Evolutionary conservation across 1,140 invertebrate species (phyloP).

Genomic region (Teleogryllus occipitalis): DNA sequence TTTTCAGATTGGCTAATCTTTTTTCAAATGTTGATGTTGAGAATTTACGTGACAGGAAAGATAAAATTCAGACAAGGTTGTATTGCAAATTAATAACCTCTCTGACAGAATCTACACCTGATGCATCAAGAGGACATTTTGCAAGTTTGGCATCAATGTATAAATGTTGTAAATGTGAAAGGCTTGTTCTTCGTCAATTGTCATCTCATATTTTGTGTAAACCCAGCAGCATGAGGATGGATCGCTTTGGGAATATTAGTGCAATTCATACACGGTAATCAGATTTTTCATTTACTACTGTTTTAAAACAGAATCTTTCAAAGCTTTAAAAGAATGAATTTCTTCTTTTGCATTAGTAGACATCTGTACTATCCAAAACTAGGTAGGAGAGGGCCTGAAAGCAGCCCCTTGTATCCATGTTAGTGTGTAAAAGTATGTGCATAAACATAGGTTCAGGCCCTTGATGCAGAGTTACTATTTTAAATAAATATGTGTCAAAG

Average conservation of each 20-base stretch:
- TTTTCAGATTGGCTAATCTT: conserved; percentile 58
- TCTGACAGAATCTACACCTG: conserved; percentile 58
- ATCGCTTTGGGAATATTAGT: conserved; percentile 34
- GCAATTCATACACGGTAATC: conserved; percentile 26
- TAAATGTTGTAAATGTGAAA: conserved; percentile 54
- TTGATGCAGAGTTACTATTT: too few species aligned
- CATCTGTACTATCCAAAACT: too few species aligned
- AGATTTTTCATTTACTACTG: too few species aligned
- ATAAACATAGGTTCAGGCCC: too few species aligned
- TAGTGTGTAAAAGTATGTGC: too few species aligned
- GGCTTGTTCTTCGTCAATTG: conserved; percentile 39
- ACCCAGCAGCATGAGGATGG: conserved; percentile 57
- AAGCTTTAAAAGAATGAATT: too few species aligned
- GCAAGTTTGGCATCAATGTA: conserved; percentile 65
- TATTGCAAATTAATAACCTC: conserved; percentile 73
- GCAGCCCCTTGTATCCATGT: too few species aligned
- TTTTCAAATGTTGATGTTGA: conserved; percentile 74
- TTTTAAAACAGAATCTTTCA: too few species aligned
- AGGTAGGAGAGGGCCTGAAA: too few species aligned
- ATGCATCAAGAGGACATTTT: conserved; percentile 66
- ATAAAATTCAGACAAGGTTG: conserved; percentile 72
- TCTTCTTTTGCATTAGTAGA: too few species aligned
- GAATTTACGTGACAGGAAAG: conserved; percentile 64
- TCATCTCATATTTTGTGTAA: conserved; percentile 29
- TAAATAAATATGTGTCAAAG: too few species aligned